Evolutionary conservation across 2,113 vertebrate species (phyloP).

Genomic region (Gobiocypris rarus): DNA sequence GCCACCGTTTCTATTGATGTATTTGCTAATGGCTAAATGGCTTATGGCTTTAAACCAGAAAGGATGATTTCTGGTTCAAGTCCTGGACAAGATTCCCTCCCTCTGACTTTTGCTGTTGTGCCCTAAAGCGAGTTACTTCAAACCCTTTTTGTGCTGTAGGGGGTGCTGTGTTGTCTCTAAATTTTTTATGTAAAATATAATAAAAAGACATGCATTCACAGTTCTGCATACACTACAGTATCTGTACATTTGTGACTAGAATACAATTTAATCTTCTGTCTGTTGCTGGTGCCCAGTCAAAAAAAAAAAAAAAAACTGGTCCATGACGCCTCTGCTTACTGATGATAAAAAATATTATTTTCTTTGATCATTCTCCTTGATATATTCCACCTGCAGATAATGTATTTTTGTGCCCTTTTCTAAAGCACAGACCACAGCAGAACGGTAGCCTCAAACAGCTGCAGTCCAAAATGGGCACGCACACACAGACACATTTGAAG

Average conservation of each 20-base stretch:
- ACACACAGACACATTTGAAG: background rate
- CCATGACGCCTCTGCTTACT: background rate
- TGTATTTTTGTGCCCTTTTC: background rate
- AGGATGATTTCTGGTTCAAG: constrained; percentile 25
- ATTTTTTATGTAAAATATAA: background rate
- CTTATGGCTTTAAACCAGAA: constrained; percentile 31
- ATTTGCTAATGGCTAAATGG: constrained; percentile 26
- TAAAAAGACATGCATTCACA: background rate
- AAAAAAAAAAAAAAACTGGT: background rate
- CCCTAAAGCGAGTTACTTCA: background rate
- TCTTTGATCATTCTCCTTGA: constrained; percentile 14
- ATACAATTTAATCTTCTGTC: background rate
- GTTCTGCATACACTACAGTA: background rate
- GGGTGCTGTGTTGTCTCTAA: background rate
- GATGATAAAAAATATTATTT: background rate
- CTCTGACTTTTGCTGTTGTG: constrained; percentile 10
- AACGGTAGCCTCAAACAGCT: background rate
- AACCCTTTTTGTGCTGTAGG: background rate
- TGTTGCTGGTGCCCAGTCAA: background rate
- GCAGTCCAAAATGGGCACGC: background rate
- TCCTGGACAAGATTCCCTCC: background rate
- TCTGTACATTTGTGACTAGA: background rate
- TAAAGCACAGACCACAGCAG: background rate
- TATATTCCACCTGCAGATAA: constrained; percentile 22
- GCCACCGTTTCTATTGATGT: constrained; percentile 24